These are phyloP conservation scores for Tanypteryx hageni DNA, from an alignment of 2,888 invertebrate genomes.

Conservation along the genomic window DNA sequence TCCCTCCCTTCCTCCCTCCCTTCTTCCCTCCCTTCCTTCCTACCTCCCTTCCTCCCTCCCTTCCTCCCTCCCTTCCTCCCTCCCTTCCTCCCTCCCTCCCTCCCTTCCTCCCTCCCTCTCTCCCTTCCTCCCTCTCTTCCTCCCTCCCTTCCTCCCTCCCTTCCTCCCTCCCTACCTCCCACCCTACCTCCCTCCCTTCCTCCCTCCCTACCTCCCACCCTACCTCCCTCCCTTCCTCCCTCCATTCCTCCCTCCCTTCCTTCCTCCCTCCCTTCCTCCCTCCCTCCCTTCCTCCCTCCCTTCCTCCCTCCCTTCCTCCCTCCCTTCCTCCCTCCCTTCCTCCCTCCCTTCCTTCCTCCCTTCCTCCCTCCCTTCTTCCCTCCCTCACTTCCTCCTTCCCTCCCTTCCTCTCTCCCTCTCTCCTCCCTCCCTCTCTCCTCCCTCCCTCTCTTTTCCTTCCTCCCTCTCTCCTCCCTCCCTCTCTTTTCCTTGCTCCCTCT, in stretches of 20 bases:
- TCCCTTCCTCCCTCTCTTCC: not conserved
- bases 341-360: not conserved
- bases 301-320: not conserved
- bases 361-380: not conserved
- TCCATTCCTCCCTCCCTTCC: no score
- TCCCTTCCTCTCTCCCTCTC: not conserved
- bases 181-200: no score
- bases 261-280: not conserved
- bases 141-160: no score
- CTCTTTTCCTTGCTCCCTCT: no score
- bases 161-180: no score
- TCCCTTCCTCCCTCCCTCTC: not conserved
- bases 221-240: no score
- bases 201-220: no score
- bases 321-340: not conserved
- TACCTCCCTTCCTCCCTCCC: not conserved
- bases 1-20: no score
- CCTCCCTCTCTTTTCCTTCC: not conserved
- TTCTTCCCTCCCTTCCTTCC: not conserved
- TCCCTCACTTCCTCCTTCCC: not conserved
- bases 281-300: not conserved
- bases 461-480: not conserved
- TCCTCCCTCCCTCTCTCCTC: not conserved
- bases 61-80: not conserved
- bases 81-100: no score